These are phyloP conservation scores for Esox masquinongy DNA, from an alignment of 2,797 vertebrate genomes.

Conservation along the genomic window DNA sequence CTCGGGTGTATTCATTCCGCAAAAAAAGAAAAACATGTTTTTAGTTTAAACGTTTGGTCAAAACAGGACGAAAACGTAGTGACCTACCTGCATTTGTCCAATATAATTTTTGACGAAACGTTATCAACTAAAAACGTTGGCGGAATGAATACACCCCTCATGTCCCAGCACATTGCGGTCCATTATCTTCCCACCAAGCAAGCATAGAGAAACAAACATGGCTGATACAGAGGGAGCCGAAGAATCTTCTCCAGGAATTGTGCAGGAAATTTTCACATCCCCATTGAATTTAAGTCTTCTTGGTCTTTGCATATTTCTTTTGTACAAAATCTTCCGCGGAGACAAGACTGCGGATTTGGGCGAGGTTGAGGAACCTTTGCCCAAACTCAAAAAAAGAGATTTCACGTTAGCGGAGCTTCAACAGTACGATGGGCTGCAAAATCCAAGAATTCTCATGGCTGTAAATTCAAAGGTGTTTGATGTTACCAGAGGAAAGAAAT, in stretches of 20 bases:
- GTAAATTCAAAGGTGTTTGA: conserved; percentile 95
- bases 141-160: no score
- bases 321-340: conserved; percentile 91
- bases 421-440: conserved; percentile 79
- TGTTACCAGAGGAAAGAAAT: conserved; percentile 89
- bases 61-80: no score
- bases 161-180: no score
- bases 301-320: conserved; percentile 86
- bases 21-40: no score
- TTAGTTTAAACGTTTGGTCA: no score
- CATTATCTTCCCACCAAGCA: background rate
- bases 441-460: conserved; percentile 91
- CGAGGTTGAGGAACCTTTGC: conserved; percentile 74
- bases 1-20: no score
- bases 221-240: conserved; percentile 70
- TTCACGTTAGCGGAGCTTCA: conserved; percentile 85
- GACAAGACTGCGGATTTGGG: conserved; percentile 73
- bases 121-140: no score
- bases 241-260: conserved; percentile 70
- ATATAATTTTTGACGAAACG: no score
- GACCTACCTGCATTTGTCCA: background rate
- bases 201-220: conserved; percentile 66
- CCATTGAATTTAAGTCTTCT: conserved; percentile 90
- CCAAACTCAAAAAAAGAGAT: conserved; percentile 85
- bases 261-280: conserved; percentile 89